Evolutionary conservation across 2,888 invertebrate species (phyloP).

Genomic region (Xanthorhoe spadicearia): DNA sequence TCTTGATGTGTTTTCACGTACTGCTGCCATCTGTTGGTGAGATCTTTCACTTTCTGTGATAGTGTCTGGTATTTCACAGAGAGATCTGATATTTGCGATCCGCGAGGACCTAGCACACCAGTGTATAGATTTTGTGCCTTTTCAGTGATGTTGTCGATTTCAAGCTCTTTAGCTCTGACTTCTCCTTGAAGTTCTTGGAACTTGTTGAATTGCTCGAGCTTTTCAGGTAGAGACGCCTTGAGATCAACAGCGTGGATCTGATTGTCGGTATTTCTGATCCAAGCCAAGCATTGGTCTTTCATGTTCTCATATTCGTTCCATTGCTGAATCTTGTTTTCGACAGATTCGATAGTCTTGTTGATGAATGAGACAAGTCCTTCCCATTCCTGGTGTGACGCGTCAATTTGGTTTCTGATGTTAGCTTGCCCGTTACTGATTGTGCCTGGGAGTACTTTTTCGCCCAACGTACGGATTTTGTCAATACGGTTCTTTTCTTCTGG

Average conservation of each 20-base stretch:
- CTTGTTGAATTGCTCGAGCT: conserved; percentile 92
- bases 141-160: conserved; percentile 96
- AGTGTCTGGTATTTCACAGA: conserved; percentile 96
- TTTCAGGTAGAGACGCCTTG: conserved; percentile 92
- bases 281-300: conserved; percentile 92
- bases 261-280: conserved; percentile 95
- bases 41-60: conserved; percentile 95
- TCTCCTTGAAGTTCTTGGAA: conserved; percentile 93
- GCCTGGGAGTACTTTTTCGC: conserved; percentile 95
- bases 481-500: conserved; percentile 95
- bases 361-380: conserved; percentile 91
- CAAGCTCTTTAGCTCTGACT: conserved; percentile 94
- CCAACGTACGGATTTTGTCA: conserved; percentile 91
- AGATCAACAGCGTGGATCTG: conserved; percentile 94
- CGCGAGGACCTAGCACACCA: conserved; percentile 88
- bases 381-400: conserved; percentile 96
- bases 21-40: conserved; percentile 96
- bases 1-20: conserved; percentile 95
- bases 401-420: conserved; percentile 94
- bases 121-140: conserved; percentile 93
- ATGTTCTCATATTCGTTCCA: conserved; percentile 96
- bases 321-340: conserved; percentile 93
- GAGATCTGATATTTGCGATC: conserved; percentile 94
- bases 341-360: conserved; percentile 89
- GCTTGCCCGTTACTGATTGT: conserved; percentile 93